These are phyloP conservation scores for Meandrusa payeni DNA, from an alignment of 2,888 invertebrate species.

Conservation along the genomic window DNA sequence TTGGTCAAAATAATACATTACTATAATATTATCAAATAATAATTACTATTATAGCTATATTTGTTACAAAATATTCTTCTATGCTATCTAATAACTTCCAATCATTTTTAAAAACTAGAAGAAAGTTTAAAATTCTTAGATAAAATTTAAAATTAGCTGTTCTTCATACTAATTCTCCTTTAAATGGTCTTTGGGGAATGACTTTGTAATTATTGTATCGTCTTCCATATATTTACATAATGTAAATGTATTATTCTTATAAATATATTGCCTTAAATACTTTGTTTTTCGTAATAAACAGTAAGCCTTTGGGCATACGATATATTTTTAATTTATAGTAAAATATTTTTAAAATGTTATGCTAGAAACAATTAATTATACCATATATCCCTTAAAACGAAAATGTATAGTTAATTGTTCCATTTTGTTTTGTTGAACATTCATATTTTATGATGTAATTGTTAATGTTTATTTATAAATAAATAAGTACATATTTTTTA, in stretches of 20 bases:
- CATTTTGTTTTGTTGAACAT: too few relatives aligned
- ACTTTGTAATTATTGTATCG: constrained; percentile 42
- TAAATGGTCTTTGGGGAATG: constrained; percentile 48
- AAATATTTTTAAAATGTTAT: constrained; percentile 25
- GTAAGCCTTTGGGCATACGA: background rate
- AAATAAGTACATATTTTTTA: too few relatives aligned
- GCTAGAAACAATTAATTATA: constrained; percentile 24
- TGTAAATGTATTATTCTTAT: background rate
- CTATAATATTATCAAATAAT: constrained; percentile 47
- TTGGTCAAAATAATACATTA: constrained; percentile 52
- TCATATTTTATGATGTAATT: too few relatives aligned
- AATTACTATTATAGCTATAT: constrained; percentile 57
- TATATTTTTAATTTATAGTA: constrained; percentile 6
- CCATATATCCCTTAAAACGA: too few relatives aligned
- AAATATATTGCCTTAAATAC: background rate
- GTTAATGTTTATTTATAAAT: too few relatives aligned
- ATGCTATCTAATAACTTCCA: constrained; percentile 72
- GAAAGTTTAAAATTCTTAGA: constrained; percentile 61
- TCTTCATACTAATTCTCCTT: constrained; percentile 58
- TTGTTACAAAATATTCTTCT: constrained; percentile 77
- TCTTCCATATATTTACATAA: too few relatives aligned
- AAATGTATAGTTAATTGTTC: too few relatives aligned
- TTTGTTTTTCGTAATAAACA: constrained; percentile 4
- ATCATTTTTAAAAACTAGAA: constrained; percentile 60
- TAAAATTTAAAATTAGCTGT: constrained; percentile 53